Percentiles rank a stretch among this genome's conserved stretches.
Evolutionary conservation across 2,888 invertebrate genomes (phyloP).

Genomic region (Colletes collaris): DNA sequence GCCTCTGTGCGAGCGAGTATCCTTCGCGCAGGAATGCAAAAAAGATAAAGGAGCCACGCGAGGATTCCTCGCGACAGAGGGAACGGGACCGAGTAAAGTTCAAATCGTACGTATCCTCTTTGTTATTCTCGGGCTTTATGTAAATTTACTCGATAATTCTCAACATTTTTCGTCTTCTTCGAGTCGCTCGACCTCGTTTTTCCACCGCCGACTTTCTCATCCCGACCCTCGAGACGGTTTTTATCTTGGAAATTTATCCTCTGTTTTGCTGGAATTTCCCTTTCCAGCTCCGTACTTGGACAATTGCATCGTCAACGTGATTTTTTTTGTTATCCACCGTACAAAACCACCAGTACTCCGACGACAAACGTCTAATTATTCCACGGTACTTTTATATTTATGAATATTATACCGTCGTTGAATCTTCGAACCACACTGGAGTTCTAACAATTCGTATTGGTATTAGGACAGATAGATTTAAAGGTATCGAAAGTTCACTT

Average conservation of each 20-base stretch:
- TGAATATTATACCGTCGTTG: too few relatives aligned
- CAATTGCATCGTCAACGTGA: too few relatives aligned
- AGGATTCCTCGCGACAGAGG: slow-evolving; percentile 12
- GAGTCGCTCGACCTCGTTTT: neutral
- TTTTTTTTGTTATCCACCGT: too few relatives aligned
- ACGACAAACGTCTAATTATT: too few relatives aligned
- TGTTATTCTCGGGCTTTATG: slow-evolving; percentile 8
- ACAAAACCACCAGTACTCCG: too few relatives aligned
- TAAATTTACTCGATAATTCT: slow-evolving; percentile 15
- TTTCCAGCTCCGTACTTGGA: too few relatives aligned
- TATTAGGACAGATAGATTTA: too few relatives aligned
- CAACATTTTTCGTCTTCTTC: neutral
- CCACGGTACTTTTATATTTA: too few relatives aligned
- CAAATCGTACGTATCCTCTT: slow-evolving; percentile 1
- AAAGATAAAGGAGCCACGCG: slow-evolving; percentile 24
- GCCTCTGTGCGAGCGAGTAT: neutral
- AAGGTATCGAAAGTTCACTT: too few relatives aligned
- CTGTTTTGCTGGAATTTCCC: neutral
- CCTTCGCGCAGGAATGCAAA: slow-evolving; percentile 6
- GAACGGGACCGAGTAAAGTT: neutral
- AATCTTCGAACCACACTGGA: neutral
- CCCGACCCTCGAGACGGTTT: neutral
- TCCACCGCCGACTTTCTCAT: neutral
- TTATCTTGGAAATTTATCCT: slow-evolving; percentile 2
- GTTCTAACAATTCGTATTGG: neutral